A percentile compares a stretch with the other conserved stretches of the same genome.
Evolutionary conservation across 2,888 invertebrate genomes (phyloP).

Genomic region (Eristalinus sepulchralis): DNA sequence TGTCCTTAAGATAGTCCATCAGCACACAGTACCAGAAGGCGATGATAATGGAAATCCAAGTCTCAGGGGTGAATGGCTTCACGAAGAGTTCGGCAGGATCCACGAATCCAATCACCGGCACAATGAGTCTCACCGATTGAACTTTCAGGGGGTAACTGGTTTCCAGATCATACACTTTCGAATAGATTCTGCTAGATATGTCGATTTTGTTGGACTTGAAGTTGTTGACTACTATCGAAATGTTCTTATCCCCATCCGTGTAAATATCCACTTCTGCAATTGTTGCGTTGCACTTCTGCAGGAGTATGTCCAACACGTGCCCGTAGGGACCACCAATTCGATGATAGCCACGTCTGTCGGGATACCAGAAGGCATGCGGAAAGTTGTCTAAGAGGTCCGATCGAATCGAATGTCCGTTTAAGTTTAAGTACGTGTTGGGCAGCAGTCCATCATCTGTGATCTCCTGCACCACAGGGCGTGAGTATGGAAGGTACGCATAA

Average conservation of each 20-base stretch:
- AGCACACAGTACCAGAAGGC: slow-evolving; percentile 5
- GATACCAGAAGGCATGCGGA: not conserved
- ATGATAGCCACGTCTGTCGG: not conserved
- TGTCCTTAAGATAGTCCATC: slow-evolving; percentile 11
- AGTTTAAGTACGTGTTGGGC: not conserved
- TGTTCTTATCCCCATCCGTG: not conserved
- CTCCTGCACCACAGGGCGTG: not conserved
- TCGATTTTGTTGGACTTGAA: not conserved
- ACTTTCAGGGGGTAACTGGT: not conserved
- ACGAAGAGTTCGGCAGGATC: slow-evolving; percentile 19
- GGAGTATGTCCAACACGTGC: not conserved
- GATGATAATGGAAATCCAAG: slow-evolving; percentile 16
- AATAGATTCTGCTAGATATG: not conserved
- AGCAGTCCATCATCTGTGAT: not conserved
- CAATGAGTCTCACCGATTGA: not conserved
- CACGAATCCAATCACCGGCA: not conserved
- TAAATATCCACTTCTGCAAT: not conserved
- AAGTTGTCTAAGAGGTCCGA: not conserved
- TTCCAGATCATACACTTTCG: no score
- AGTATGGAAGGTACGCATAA: not conserved
- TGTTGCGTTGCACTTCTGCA: not conserved
- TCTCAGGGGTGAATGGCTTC: slow-evolving; percentile 4
- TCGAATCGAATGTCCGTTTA: not conserved
- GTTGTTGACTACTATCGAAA: not conserved
- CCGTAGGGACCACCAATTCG: not conserved